Conservation (phyloP, 2,113 vertebrate genomes). For the Circaetus cinerascens region DNA sequence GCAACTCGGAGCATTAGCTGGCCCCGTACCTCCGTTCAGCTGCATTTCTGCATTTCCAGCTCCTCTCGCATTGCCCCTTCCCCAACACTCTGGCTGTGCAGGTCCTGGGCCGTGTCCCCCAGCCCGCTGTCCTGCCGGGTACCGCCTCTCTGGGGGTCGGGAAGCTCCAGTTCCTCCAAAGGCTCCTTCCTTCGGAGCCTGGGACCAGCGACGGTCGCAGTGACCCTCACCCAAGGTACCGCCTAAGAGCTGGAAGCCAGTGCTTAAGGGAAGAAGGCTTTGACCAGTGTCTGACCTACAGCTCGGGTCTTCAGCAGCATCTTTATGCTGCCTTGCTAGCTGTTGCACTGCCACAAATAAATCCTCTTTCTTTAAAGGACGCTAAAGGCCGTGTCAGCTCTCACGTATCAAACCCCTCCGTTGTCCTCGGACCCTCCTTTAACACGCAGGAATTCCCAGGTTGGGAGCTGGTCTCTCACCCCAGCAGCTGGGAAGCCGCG, state of each 20-base stretch:
- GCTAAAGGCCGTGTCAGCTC: not conserved
- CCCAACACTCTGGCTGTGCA: not conserved
- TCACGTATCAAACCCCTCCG: accelerated
- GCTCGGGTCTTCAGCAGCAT: not conserved
- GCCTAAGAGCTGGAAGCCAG: not conserved
- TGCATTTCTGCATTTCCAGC: not conserved
- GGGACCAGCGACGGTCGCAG: accelerated
- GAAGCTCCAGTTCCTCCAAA: not conserved
- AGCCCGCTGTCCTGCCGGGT: accelerated
- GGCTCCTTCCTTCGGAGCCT: not conserved
- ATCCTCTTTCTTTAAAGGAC: not conserved
- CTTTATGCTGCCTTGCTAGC: not conserved
- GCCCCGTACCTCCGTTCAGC: accelerated
- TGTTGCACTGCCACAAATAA: no score
- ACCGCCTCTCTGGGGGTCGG: no score
- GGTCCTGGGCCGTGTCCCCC: not conserved
- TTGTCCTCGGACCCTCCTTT: not conserved
- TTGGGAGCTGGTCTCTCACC: not conserved
- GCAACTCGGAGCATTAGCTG: not conserved
- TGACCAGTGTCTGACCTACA: not conserved
- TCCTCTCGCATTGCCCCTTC: accelerated
- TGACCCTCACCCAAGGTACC: not conserved
- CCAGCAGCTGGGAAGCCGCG: not conserved
- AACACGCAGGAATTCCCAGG: accelerated
- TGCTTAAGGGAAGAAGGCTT: not conserved